These are phyloP conservation scores for Silurus glanis DNA, from an alignment of 2,113 vertebrate species.

Conservation along the genomic window DNA sequence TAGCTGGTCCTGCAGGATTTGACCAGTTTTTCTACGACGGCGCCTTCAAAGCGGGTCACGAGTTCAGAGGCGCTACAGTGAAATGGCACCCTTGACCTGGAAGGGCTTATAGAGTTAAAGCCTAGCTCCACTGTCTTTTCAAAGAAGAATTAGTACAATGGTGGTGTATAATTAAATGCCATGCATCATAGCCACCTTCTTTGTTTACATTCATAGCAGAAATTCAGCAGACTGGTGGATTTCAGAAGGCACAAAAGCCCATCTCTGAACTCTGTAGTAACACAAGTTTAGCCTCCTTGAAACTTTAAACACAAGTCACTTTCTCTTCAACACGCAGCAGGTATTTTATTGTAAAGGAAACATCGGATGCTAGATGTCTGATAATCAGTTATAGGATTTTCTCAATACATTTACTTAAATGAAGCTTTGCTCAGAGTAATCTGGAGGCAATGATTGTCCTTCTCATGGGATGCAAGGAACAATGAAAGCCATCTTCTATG, in stretches of 20 bases:
- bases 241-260: neutral
- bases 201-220: constrained; percentile 5
- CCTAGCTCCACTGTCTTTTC: neutral
- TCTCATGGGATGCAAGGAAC: neutral
- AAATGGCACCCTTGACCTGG: neutral
- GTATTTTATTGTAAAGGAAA: neutral
- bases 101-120: neutral
- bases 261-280: too few species aligned
- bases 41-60: constrained; percentile 35
- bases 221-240: neutral
- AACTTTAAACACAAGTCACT: neutral
- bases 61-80: constrained; percentile 25
- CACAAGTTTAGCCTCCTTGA: neutral
- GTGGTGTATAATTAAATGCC: constrained; percentile 22
- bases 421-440: neutral
- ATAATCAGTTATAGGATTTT: neutral
- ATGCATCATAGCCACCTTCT: neutral
- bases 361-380: neutral
- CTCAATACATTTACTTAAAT: neutral
- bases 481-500: neutral
- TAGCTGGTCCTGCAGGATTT: constrained; percentile 42
- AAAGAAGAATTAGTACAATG: neutral
- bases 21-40: constrained; percentile 36
- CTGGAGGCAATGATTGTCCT: neutral
- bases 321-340: neutral